These are phyloP conservation scores for Euzetes globulus DNA, from an alignment of 2,888 invertebrate genomes.

Conservation along the genomic window DNA sequence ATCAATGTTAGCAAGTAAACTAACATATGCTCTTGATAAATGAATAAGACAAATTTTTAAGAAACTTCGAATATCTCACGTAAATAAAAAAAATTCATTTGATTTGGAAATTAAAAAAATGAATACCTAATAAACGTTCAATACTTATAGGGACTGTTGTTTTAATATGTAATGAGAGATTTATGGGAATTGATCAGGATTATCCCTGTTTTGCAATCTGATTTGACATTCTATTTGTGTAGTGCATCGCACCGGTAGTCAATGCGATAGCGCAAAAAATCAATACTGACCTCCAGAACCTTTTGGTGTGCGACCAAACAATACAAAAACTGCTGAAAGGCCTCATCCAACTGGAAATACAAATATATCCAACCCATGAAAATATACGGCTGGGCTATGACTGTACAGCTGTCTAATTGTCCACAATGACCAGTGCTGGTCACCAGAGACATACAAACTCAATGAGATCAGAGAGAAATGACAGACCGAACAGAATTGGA, in stretches of 20 bases:
- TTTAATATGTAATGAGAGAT: too few relatives aligned
- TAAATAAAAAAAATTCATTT: too few relatives aligned
- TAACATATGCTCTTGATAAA: too few relatives aligned
- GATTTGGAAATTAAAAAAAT: too few relatives aligned
- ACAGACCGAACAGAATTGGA: neutral
- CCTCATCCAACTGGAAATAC: conserved; percentile 21
- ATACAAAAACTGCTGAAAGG: neutral
- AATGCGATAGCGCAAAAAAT: neutral
- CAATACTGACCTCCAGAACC: neutral
- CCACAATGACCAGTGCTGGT: neutral
- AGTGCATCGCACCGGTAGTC: neutral
- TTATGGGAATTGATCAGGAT: too few relatives aligned
- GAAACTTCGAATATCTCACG: too few relatives aligned
- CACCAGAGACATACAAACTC: neutral
- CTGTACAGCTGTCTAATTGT: conserved; percentile 24
- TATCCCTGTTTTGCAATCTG: too few relatives aligned
- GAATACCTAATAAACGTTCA: too few relatives aligned
- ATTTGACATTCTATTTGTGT: too few relatives aligned
- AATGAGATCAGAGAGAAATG: conserved; percentile 7
- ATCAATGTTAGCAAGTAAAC: too few relatives aligned
- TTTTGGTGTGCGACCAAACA: neutral
- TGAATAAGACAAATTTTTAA: too few relatives aligned
- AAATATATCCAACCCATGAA: conserved; percentile 28
- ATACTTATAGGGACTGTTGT: too few relatives aligned
- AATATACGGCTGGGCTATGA: conserved; percentile 20